Percentiles rank a stretch among this genome's conserved stretches.
phyloP scores from a whole-genome alignment of 2,797 vertebrate genomes.

The Cirrhinus mrigala region DNA sequence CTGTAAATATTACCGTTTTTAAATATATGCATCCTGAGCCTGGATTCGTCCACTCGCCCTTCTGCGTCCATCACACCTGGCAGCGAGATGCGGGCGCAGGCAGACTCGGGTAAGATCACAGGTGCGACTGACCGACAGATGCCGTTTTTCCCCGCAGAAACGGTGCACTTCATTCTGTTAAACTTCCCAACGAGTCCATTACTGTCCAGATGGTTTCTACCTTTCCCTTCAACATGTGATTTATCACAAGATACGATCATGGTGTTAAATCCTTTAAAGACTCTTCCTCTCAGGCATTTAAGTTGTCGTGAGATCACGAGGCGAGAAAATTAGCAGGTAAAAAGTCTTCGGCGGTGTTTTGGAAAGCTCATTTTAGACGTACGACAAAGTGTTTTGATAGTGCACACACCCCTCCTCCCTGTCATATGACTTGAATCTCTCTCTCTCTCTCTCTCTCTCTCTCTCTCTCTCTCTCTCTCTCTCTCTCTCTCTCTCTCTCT shows the following conservation, averaged over 20 bases:
- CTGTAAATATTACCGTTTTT: conserved; percentile 74
- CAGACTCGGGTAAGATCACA: conserved; percentile 62
- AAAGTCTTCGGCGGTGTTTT: not conserved
- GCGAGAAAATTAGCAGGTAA: not conserved
- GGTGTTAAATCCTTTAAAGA: not conserved
- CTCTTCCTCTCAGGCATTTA: not conserved
- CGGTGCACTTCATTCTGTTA: conserved; percentile 8
- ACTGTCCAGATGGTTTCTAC: not conserved
- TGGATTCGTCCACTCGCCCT: conserved; percentile 83
- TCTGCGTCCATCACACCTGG: conserved; percentile 82
- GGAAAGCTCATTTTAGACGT: not conserved
- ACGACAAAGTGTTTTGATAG: conserved; percentile 3
- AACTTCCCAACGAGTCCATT: not conserved
- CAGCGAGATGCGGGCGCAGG: conserved; percentile 69
- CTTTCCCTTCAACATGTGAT: conserved; percentile 2
- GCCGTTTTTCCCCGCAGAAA: not conserved
- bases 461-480: conserved; percentile 8
- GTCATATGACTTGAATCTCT: conserved; percentile 52
- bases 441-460: not conserved
- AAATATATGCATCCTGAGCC: conserved; percentile 79
- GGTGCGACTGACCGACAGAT: conserved; percentile 58
- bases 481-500: not conserved
- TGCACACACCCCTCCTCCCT: conserved; percentile 22
- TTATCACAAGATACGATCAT: conserved; percentile 3
- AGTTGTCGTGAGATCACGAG: not conserved